Conservation (phyloP, 1,140 invertebrate genomes). For the Drosophila ercepeae region DNA sequence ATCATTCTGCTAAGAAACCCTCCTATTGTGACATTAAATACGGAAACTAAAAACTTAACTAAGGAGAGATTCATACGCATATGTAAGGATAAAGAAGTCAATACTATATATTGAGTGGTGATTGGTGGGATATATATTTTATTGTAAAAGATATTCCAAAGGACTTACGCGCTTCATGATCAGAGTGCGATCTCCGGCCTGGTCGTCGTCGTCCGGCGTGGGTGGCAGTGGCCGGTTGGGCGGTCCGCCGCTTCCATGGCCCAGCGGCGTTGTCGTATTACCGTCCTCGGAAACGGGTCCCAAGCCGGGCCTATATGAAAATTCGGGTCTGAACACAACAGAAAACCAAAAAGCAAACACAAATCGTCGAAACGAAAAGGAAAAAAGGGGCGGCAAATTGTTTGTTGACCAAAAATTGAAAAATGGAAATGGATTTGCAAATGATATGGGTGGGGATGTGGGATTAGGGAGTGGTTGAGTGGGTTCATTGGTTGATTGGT, state of each 20-base stretch:
- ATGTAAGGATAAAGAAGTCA: conserved; percentile 17
- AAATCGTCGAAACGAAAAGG: conserved; percentile 18
- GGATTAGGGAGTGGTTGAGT: conserved; percentile 1
- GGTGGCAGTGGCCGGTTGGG: conserved; percentile 96
- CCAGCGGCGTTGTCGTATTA: conserved; percentile 83
- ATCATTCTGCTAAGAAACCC: conserved; percentile 13
- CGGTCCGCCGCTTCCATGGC: conserved; percentile 87
- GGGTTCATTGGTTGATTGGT: no score
- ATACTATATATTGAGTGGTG: not conserved
- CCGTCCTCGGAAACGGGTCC: conserved; percentile 85
- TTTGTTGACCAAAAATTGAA: conserved; percentile 13
- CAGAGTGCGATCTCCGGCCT: conserved; percentile 92
- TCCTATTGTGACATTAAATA: conserved; percentile 26
- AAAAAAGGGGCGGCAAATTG: conserved; percentile 52
- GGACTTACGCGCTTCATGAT: conserved; percentile 93
- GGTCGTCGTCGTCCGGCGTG: conserved; percentile 93
- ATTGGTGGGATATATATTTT: not conserved
- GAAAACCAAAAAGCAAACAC: conserved; percentile 57
- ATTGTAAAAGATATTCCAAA: not conserved
- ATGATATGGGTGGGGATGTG: conserved; percentile 39
- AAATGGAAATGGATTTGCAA: conserved; percentile 23
- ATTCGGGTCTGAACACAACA: conserved; percentile 89
- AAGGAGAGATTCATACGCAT: conserved; percentile 41
- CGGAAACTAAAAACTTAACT: conserved; percentile 62
- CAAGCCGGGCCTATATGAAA: conserved; percentile 93